A percentile compares a stretch with the other conserved stretches of the same genome.
These are phyloP conservation scores for Macrophya annulata DNA, from an alignment of 2,888 invertebrate genomes.

Conservation along the genomic window DNA sequence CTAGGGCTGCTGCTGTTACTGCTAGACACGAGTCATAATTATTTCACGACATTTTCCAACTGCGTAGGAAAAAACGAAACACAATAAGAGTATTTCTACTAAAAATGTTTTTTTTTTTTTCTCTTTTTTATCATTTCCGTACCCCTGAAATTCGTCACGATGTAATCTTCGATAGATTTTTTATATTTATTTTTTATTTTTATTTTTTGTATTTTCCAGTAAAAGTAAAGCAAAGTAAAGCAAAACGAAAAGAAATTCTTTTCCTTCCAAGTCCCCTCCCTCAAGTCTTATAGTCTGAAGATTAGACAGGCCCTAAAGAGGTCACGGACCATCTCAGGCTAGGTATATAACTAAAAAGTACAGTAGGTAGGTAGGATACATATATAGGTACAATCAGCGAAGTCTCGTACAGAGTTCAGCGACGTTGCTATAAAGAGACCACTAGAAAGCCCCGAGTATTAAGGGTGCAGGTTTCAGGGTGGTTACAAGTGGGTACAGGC, in stretches of 20 bases:
- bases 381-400: conserved; percentile 4
- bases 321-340: conserved; percentile 7
- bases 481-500: conserved; percentile 13
- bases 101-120: neutral
- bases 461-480: neutral
- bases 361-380: neutral
- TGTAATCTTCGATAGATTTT: too few relatives aligned
- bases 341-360: neutral
- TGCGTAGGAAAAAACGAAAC: neutral
- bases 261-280: neutral
- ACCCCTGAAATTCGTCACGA: too few relatives aligned
- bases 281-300: neutral
- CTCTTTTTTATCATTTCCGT: too few relatives aligned
- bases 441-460: neutral
- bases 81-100: neutral
- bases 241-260: too few relatives aligned
- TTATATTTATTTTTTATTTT: too few relatives aligned
- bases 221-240: too few relatives aligned
- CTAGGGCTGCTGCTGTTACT: neutral
- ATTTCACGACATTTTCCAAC: conserved; percentile 60
- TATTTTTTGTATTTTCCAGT: too few relatives aligned
- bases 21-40: conserved; percentile 66
- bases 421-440: conserved; percentile 19
- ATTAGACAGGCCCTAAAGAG: neutral
- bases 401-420: neutral